phyloP scores from a whole-genome alignment of 2,888 invertebrate genomes.

The Carcina quercana region DNA sequence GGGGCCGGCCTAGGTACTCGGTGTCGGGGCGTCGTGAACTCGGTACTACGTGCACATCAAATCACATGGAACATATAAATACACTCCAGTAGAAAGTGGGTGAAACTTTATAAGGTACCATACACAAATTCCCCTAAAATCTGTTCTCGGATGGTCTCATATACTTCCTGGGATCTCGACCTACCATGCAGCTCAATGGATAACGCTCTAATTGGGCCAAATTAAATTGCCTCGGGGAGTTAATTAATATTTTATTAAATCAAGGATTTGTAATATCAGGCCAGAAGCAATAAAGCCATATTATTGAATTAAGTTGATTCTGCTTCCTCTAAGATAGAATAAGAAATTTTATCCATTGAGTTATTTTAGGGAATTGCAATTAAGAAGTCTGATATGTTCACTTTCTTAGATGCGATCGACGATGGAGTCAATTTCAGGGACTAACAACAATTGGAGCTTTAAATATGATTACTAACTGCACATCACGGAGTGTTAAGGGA shows the following conservation, averaged over 20 bases:
- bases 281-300: slow-evolving; percentile 3
- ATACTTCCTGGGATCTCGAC: slow-evolving; percentile 31
- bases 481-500: too few species aligned
- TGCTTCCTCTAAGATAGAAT: slow-evolving; percentile 1
- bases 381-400: too few species aligned
- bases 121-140: slow-evolving; percentile 68
- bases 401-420: too few species aligned
- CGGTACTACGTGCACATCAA: slow-evolving; percentile 54
- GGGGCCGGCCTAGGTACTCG: slow-evolving; percentile 13
- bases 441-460: too few species aligned
- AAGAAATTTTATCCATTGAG: slow-evolving; percentile 36
- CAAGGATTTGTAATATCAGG: slow-evolving; percentile 6
- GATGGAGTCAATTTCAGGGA: too few species aligned
- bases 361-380: slow-evolving; percentile 32
- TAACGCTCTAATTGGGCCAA: slow-evolving; percentile 18
- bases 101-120: slow-evolving; percentile 75
- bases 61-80: slow-evolving; percentile 46
- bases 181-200: slow-evolving; percentile 62
- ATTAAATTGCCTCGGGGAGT: slow-evolving; percentile 14
- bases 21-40: slow-evolving; percentile 18
- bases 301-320: background rate
- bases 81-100: slow-evolving; percentile 55
- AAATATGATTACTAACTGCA: too few species aligned
- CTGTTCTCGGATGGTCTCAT: slow-evolving; percentile 29
- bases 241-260: slow-evolving; percentile 11